These are phyloP conservation scores for Acanthiza pusilla DNA, from an alignment of 2,797 vertebrate species.

Conservation along the genomic window DNA sequence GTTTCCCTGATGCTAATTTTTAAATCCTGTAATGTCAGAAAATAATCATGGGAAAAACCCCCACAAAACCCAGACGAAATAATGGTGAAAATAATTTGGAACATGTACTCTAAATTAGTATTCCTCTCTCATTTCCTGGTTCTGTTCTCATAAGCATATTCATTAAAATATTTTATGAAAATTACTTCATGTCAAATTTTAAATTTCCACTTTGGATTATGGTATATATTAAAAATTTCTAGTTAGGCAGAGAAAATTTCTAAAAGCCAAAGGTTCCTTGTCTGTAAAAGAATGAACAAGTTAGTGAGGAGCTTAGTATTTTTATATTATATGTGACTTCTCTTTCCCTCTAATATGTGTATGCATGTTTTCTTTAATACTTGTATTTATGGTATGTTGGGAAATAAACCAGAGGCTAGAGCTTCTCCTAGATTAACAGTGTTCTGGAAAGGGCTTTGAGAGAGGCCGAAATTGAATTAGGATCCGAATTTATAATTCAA, in stretches of 20 bases:
- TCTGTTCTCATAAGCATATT: background rate
- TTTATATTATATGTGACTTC: background rate
- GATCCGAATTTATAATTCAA: constrained; percentile 36
- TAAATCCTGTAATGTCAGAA: background rate
- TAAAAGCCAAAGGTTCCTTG: background rate
- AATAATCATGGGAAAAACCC: background rate
- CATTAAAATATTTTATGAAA: background rate
- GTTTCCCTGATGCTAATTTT: background rate
- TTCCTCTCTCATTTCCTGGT: background rate
- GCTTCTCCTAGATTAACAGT: background rate
- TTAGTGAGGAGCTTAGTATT: background rate
- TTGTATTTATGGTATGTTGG: background rate
- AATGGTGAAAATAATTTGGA: background rate
- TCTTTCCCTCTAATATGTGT: background rate
- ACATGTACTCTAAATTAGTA: background rate
- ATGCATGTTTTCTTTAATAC: background rate
- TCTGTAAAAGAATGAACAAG: background rate
- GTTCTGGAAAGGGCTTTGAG: background rate
- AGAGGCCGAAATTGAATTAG: background rate
- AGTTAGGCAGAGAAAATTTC: background rate
- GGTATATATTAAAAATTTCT: background rate
- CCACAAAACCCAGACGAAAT: background rate
- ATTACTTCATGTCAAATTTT: background rate
- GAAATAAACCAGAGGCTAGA: background rate
- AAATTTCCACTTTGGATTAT: background rate